Percentiles rank a stretch among this genome's conserved stretches.
These are phyloP conservation scores for Nesometra sesokonis DNA, from an alignment of 35 echinoderm and acorn worm genomes.

Conservation along the genomic window DNA sequence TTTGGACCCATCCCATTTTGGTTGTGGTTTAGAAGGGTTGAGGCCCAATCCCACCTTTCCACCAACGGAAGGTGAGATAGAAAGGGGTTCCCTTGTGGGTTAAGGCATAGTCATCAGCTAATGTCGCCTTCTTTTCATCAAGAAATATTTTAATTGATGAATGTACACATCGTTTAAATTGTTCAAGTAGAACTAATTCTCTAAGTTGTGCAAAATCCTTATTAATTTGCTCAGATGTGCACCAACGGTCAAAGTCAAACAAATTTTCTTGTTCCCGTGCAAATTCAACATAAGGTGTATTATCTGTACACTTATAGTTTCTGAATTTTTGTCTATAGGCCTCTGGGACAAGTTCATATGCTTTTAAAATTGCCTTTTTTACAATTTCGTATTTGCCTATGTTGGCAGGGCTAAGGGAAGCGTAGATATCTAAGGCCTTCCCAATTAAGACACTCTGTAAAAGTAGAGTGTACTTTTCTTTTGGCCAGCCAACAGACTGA, in stretches of 20 bases:
- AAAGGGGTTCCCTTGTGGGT: not conserved
- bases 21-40: no score
- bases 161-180: not conserved
- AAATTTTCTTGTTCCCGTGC: slow-evolving; percentile 14
- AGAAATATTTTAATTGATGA: not conserved
- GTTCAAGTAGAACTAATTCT: not conserved
- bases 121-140: not conserved
- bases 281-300: not conserved
- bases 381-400: slow-evolving; percentile 4
- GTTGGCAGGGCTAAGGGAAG: not conserved
- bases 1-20: no score
- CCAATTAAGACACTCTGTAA: not conserved
- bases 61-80: not conserved
- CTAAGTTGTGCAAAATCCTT: not conserved
- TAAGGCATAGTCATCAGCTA: slow-evolving; percentile 1
- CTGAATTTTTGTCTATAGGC: slow-evolving; percentile 1
- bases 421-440: no score
- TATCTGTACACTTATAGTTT: not conserved
- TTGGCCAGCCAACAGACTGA: not conserved
- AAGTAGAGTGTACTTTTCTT: not conserved
- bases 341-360: not conserved
- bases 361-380: not conserved
- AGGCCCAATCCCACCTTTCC: no score
- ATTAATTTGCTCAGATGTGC: not conserved
- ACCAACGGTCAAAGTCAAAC: no score